Evolutionary conservation across 1,140 invertebrate species (phyloP).

Genomic region (Pogonomyrmex californicus): DNA sequence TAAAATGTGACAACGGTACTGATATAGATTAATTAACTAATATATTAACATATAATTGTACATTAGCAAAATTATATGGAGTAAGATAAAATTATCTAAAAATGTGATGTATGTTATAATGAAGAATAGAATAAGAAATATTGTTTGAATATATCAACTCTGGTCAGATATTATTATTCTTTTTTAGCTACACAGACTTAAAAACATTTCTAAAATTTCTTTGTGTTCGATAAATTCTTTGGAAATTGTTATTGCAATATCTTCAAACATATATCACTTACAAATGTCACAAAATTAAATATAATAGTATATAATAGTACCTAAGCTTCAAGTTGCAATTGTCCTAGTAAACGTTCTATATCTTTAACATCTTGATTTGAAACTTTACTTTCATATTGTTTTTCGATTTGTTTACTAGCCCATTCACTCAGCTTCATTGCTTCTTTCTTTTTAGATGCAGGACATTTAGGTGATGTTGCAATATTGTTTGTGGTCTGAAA

Average conservation of each 20-base stretch:
- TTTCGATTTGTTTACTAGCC: constrained; percentile 91
- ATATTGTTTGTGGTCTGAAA: constrained; percentile 92
- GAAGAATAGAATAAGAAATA: constrained; percentile 24
- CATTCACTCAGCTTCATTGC: constrained; percentile 92
- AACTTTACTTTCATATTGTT: constrained; percentile 85
- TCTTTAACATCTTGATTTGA: constrained; percentile 77
- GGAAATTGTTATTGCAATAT: constrained; percentile 19
- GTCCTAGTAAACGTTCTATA: constrained; percentile 82
- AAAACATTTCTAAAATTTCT: constrained; percentile 25
- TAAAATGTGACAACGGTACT: background rate
- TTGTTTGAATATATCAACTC: background rate
- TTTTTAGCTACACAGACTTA: background rate
- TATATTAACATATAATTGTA: constrained; percentile 43
- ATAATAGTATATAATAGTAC: constrained; percentile 70
- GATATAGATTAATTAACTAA: constrained; percentile 42
- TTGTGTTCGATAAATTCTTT: background rate
- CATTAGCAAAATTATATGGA: constrained; percentile 26
- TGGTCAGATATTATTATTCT: background rate
- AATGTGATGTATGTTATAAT: constrained; percentile 16
- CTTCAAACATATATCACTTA: constrained; percentile 68
- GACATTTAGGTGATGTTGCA: constrained; percentile 90
- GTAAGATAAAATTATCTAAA: constrained; percentile 13
- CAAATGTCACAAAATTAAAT: constrained; percentile 77
- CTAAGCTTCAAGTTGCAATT: constrained; percentile 85
- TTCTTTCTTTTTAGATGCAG: constrained; percentile 94